A percentile compares a stretch with the other conserved stretches of the same genome.
phyloP scores from a whole-genome alignment of 2,113 vertebrate genomes.

The Syrrhaptes paradoxus region DNA sequence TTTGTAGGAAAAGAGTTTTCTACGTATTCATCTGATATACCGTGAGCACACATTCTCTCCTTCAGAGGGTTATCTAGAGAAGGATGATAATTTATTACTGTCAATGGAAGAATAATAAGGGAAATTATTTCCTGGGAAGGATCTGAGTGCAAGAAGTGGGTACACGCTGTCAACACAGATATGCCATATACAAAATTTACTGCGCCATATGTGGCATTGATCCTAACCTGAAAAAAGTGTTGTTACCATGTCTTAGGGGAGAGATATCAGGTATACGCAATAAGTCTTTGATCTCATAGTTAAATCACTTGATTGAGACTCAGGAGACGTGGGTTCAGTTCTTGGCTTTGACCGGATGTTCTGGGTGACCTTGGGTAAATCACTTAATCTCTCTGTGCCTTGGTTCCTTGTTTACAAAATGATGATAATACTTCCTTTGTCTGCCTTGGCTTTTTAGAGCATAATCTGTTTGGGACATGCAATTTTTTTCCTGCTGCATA shows the following conservation, averaged over 20 bases:
- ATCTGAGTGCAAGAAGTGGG: background rate
- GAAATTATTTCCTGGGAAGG: slow-evolving; percentile 37
- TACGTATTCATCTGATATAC: background rate
- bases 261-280: slow-evolving; percentile 41
- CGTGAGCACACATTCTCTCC: background rate
- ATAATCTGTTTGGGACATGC: slow-evolving; percentile 43
- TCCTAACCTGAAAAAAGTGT: slow-evolving; percentile 47
- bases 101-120: slow-evolving; percentile 39
- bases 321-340: slow-evolving; percentile 27
- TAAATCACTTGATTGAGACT: slow-evolving; percentile 55
- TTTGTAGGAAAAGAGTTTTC: slow-evolving; percentile 12
- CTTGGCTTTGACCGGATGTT: slow-evolving; percentile 59
- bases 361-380: slow-evolving; percentile 61
- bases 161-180: slow-evolving; percentile 15
- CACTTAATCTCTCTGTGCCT: slow-evolving; percentile 60
- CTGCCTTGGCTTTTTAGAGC: slow-evolving; percentile 44
- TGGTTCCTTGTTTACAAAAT: slow-evolving; percentile 64
- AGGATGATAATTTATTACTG: slow-evolving; percentile 13
- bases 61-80: slow-evolving; percentile 1
- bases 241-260: background rate
- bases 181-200: slow-evolving; percentile 12
- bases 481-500: slow-evolving; percentile 16
- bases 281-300: slow-evolving; percentile 37
- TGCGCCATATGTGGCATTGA: background rate
- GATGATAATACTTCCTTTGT: slow-evolving; percentile 59